A percentile compares a stretch with the other conserved stretches of the same genome.
Evolutionary conservation across 30 jellyfish, hydroid and myxozoan genomes (phyloP).

Genomic region (Mastigias papua): DNA sequence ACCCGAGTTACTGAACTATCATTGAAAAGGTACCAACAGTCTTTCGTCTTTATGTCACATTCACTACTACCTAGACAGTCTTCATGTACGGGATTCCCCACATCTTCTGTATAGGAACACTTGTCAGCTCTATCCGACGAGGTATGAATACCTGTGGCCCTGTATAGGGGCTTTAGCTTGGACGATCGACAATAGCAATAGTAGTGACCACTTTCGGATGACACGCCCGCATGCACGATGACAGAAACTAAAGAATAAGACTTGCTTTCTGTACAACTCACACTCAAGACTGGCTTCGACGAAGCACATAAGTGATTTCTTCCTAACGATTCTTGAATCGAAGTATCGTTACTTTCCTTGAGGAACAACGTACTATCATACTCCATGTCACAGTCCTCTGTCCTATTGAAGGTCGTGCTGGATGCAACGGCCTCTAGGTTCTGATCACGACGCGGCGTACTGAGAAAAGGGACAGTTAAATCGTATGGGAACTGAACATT

Average conservation of each 20-base stretch:
- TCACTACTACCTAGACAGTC: not conserved
- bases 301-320: not conserved
- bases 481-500: constrained; percentile 58
- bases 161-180: too few species aligned
- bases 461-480: constrained; percentile 24
- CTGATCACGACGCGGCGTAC: not conserved
- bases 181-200: constrained; percentile 79
- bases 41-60: not conserved
- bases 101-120: not conserved
- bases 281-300: constrained; percentile 24
- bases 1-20: constrained; percentile 71
- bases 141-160: too few species aligned
- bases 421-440: not conserved
- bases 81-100: not conserved
- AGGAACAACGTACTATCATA: not conserved
- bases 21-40: constrained; percentile 80
- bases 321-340: not conserved
- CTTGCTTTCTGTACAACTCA: constrained; percentile 14
- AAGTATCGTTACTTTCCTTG: not conserved
- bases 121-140: too few species aligned
- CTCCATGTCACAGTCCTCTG: not conserved
- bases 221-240: constrained; percentile 88
- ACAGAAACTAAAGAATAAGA: constrained; percentile 71
- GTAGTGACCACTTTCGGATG: constrained; percentile 94
- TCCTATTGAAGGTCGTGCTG: not conserved